A percentile compares a stretch with the other conserved stretches of the same genome.
Conservation (phyloP, 2,113 vertebrate species). For the Eira barbara region DNA sequence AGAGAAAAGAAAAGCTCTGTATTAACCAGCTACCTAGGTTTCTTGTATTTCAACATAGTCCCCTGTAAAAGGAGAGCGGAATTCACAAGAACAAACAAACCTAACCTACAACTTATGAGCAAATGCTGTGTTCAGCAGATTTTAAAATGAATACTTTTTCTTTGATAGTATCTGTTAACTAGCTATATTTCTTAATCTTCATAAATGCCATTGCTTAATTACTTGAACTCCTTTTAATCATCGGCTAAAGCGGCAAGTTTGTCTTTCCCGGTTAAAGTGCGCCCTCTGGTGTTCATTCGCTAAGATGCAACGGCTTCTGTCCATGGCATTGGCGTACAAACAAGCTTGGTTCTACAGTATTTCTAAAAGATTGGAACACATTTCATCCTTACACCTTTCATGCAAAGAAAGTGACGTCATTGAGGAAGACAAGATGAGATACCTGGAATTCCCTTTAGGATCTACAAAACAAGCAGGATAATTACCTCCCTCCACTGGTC, state of each 20-base stretch:
- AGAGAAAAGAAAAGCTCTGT: background rate
- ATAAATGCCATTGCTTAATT: constrained; percentile 78
- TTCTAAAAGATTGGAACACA: background rate
- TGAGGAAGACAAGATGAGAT: background rate
- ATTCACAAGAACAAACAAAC: constrained; percentile 42
- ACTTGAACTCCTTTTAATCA: constrained; percentile 77
- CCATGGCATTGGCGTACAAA: background rate
- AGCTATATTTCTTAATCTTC: constrained; percentile 79
- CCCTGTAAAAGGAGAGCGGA: background rate
- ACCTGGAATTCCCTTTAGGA: constrained; percentile 39
- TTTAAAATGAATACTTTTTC: constrained; percentile 63
- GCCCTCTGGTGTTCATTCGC: constrained; percentile 84
- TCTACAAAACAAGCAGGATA: constrained; percentile 69
- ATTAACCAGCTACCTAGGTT: constrained; percentile 53
- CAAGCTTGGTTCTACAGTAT: background rate
- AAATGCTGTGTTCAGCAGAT: constrained; percentile 39
- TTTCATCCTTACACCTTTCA: background rate
- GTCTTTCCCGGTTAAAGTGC: constrained; percentile 76
- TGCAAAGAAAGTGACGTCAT: background rate
- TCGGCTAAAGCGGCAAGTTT: constrained; percentile 34
- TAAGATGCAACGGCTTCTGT: constrained; percentile 47
- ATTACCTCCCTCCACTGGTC: constrained; percentile 98
- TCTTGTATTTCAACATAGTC: background rate
- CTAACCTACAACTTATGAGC: constrained; percentile 34
- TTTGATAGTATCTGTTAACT: constrained; percentile 70